Evolutionary conservation across 2,888 invertebrate genomes (phyloP), one percentile per base, ranked within the genome.

Genomic region (Acanthacorydalis orientalis): DNA sequence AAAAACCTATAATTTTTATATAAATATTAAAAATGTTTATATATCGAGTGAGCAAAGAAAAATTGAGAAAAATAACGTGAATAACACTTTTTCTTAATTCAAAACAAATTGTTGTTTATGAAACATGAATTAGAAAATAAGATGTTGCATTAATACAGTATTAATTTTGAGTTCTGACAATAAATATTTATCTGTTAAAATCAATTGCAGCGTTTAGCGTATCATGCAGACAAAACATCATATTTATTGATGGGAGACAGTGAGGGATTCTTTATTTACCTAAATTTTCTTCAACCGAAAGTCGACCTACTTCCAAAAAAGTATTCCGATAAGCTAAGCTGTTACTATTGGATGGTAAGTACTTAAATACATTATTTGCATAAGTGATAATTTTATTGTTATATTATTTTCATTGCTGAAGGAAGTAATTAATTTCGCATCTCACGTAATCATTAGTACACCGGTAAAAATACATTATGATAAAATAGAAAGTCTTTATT

Each of bases 281-380:
- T 78, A 12, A 61, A 62, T 4, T 78, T 78, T 58, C 60, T 70
- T 12, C 75, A 75, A 55, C 72, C 75, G 0, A 62, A 69, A 44
- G 57, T 68, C 14, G 67, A 70, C 4, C 63, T 78, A 2, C 67
- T 78, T 49, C 63, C 71, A 50, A 68, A 66, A 52, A 72, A 72
- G 52, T 60, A 70, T 4, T 64, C 70, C 2, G 77, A 77, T 51
- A 67, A 67, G 52, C 63, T 73, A 46, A 74, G 69, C 51, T 65
- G 69, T 41, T 77, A 73, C 56, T 76, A 73, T 54, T 78, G 77
- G 77, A 68, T 68, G 65, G 78, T 77, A 59, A 61, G 58, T 51
- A 11, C 2, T 23, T 23, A 23, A 23, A 23, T 6, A 23, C 42
- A 39, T n/a, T 31, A 31, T 38, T 35, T 39, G 33, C 32, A 31